Conservation (phyloP, 2,113 vertebrate genomes). For the Eudyptes chrysolophus region DNA sequence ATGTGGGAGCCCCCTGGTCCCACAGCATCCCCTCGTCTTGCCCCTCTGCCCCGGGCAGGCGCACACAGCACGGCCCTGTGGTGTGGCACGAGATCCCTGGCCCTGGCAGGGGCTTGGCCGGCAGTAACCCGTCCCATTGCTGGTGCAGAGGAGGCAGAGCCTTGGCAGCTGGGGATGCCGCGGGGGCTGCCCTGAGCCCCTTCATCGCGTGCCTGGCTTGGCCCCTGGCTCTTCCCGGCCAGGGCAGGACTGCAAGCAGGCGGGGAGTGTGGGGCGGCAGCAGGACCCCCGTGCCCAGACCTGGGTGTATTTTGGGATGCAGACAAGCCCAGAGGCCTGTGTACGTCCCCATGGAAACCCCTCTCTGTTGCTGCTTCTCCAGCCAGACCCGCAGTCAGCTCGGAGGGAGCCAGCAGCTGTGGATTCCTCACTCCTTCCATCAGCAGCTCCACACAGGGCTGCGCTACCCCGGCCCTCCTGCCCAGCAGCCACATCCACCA, state of each 20-base stretch:
- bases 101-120: accelerated
- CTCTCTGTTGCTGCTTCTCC: conserved; percentile 17
- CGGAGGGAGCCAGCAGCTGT: conserved; percentile 41
- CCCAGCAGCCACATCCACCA: not conserved
- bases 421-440: conserved; percentile 66
- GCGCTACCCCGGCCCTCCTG: accelerated
- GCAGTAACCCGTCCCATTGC: accelerated
- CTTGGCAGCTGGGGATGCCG: accelerated
- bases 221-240: not conserved
- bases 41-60: not conserved
- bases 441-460: not conserved
- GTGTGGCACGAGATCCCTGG: not conserved
- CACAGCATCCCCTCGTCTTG: not conserved
- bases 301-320: not conserved
- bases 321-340: not conserved
- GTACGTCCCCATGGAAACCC: conserved; percentile 52
- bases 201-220: accelerated
- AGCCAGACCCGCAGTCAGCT: not conserved
- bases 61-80: accelerated
- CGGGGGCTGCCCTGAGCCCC: not conserved
- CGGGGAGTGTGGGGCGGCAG: not conserved
- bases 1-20: accelerated
- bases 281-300: not conserved
- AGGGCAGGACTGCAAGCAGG: not conserved
- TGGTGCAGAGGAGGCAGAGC: not conserved